Conservation (phyloP, 2,113 vertebrate genomes). For the Lampris megalopsis region DNA sequence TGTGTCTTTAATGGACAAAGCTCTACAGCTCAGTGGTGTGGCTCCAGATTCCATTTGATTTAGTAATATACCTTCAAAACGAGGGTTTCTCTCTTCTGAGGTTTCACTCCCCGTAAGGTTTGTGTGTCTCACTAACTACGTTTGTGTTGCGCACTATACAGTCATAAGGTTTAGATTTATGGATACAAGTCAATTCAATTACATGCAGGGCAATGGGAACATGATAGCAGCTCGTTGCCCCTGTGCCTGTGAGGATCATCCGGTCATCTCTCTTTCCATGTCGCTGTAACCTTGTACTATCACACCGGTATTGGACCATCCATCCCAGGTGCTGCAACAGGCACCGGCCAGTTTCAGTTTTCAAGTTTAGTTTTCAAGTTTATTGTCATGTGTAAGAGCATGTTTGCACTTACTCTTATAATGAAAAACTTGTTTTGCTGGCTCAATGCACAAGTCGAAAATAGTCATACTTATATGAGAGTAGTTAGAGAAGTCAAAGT, state of each 20-base stretch:
- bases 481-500: too few relatives aligned
- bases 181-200: not conserved
- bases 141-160: not conserved
- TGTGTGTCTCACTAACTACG: not conserved
- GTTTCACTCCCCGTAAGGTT: not conserved
- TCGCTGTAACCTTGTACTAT: not conserved
- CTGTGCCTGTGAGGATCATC: not conserved
- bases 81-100: not conserved
- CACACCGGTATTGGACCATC: slow-evolving; percentile 2
- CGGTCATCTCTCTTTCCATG: not conserved
- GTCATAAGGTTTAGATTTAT: not conserved
- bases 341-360: too few relatives aligned
- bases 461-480: too few relatives aligned
- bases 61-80: not conserved
- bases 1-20: not conserved
- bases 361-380: too few relatives aligned
- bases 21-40: not conserved
- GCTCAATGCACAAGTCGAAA: too few relatives aligned
- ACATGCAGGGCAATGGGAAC: not conserved
- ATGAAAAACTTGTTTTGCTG: too few relatives aligned
- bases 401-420: too few relatives aligned
- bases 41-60: not conserved
- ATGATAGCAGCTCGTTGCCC: not conserved
- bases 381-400: too few relatives aligned
- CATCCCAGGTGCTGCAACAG: not conserved